These are phyloP conservation scores for Pelmatolapia mariae DNA, from an alignment of 2,113 vertebrate genomes.

Conservation along the genomic window DNA sequence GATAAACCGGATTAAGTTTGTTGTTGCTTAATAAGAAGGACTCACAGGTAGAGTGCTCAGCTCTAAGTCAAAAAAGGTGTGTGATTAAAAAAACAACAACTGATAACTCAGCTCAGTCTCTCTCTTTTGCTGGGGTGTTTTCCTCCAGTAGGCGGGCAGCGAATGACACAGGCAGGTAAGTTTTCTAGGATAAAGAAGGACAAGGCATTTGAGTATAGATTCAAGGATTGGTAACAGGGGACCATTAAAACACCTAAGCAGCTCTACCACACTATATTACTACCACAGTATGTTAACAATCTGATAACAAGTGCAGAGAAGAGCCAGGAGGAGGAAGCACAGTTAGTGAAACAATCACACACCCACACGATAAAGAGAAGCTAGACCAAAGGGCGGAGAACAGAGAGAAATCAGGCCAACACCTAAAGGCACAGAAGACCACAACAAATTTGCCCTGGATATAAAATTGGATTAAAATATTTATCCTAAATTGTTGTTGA, in stretches of 20 bases:
- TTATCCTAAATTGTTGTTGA: not conserved
- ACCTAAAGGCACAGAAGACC: not conserved
- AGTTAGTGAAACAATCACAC: not conserved
- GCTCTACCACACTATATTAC: not conserved
- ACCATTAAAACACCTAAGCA: not conserved
- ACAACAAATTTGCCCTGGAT: not conserved
- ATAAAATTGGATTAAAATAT: not conserved
- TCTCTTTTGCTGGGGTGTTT: not conserved
- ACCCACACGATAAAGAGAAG: not conserved
- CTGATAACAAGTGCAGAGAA: not conserved
- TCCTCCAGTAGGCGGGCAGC: not conserved
- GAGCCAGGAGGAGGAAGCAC: not conserved
- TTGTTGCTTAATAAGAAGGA: not conserved
- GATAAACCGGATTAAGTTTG: not conserved
- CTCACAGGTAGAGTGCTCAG: not conserved
- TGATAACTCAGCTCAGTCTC: not conserved
- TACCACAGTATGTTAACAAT: not conserved
- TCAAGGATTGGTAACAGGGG: not conserved
- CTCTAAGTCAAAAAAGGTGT: not conserved
- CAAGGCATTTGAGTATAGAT: not conserved
- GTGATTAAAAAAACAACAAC: not conserved
- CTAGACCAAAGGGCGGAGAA: not conserved
- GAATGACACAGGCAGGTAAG: not conserved
- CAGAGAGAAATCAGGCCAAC: not conserved
- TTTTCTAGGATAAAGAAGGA: not conserved